Evolutionary conservation across 2,888 invertebrate species (phyloP).

Genomic region (Tyria jacobaeae): DNA sequence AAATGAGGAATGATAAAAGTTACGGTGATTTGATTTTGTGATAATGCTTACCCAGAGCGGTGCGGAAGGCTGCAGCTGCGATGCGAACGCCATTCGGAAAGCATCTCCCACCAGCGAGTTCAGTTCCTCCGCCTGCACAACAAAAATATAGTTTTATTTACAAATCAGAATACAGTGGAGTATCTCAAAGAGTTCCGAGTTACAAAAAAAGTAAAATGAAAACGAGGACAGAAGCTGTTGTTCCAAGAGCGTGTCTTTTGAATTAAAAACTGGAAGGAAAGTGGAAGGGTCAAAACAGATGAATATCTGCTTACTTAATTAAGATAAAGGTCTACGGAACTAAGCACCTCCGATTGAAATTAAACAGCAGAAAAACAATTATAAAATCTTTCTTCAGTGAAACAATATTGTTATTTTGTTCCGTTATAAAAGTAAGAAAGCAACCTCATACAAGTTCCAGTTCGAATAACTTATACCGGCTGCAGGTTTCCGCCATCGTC

Average conservation of each 20-base stretch:
- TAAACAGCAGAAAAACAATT: background rate
- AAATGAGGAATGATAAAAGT: background rate
- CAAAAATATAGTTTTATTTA: too few relatives aligned
- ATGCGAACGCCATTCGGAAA: constrained; percentile 96
- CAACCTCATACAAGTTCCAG: too few relatives aligned
- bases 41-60: constrained; percentile 87
- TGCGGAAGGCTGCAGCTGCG: constrained; percentile 93
- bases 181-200: too few relatives aligned
- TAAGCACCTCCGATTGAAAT: background rate
- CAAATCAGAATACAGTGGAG: too few relatives aligned
- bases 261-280: background rate
- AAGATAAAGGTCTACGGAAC: constrained; percentile 6
- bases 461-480: too few relatives aligned
- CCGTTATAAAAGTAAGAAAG: background rate
- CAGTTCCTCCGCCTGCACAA: constrained; percentile 93
- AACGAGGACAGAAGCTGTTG: background rate
- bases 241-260: background rate
- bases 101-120: constrained; percentile 96
- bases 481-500: too few relatives aligned
- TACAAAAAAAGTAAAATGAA: background rate
- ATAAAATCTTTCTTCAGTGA: background rate
- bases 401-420: background rate
- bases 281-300: background rate
- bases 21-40: background rate
- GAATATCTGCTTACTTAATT: constrained; percentile 7